A percentile compares a stretch with the other conserved stretches of the same genome.
Evolutionary conservation across 2,888 invertebrate genomes (phyloP).

Genomic region (Anaspis maculata): DNA sequence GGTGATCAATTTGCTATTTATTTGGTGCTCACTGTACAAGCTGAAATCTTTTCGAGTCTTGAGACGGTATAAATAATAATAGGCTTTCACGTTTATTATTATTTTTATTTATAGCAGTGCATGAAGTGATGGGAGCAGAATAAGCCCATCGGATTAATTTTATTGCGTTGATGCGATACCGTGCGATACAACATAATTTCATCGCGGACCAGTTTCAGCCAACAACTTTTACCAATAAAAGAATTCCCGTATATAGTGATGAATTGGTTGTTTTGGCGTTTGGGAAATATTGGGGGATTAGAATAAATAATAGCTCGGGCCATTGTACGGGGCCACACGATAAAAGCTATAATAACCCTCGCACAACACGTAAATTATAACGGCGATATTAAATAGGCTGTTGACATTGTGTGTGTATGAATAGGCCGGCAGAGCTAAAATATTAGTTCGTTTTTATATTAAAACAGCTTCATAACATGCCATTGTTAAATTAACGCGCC

Average conservation of each 20-base stretch:
- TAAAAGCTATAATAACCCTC: conserved; percentile 16
- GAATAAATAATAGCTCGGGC: conserved; percentile 16
- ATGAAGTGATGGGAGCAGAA: too few species aligned
- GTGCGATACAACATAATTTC: too few species aligned
- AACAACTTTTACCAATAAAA: conserved; percentile 5
- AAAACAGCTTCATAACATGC: conserved; percentile 13
- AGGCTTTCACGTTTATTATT: too few species aligned
- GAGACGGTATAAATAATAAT: too few species aligned
- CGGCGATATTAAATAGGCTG: conserved; percentile 15
- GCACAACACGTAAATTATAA: conserved; percentile 15
- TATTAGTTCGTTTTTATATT: conserved; percentile 13
- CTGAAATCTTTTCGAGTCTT: too few species aligned
- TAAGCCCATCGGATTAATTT: too few species aligned
- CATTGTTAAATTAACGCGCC: conserved; percentile 3
- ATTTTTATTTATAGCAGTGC: too few species aligned
- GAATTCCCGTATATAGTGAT: conserved; percentile 9
- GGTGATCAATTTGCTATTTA: too few species aligned
- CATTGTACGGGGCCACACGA: conserved; percentile 10
- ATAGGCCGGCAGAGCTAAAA: conserved; percentile 11
- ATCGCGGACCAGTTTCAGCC: too few species aligned
- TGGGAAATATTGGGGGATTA: conserved; percentile 16
- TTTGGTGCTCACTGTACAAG: too few species aligned
- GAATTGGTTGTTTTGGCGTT: conserved; percentile 15
- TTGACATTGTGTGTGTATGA: conserved; percentile 11
- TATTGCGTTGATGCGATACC: too few species aligned